Base-by-base conservation (phyloP, 2,888 invertebrate species). In the Cryptus armator region DNA sequence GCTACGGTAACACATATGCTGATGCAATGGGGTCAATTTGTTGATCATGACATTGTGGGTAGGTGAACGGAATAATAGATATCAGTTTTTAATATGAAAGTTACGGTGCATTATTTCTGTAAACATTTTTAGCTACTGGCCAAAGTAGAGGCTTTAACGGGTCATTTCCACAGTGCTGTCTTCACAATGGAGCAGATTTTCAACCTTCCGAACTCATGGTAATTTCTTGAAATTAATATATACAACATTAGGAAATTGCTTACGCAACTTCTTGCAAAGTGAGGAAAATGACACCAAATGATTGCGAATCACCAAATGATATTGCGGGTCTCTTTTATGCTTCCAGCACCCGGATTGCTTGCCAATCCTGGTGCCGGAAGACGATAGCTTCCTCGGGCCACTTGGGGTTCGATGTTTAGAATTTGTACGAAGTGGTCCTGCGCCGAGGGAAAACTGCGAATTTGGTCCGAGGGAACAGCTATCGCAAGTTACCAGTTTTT, bases 1-100 rank as follows among this genome's bases (percentile, higher is more conserved):
- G 95, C 95, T 0, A 95, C 95, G 0, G 95, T 97, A 9, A 97
- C 97, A 0, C 96, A 97, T 87, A 96, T 97, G 95, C 95, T 97
- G 83, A 98, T 98, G 96, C 98, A 98, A 92, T 98, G 98, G 97
- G 98, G 98, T 0, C 98, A 98, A 94, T 96, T 98, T 89, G 91
- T 98, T 81, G 98, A 98, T 91, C 98, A 98, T 90, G 98, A 98
- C 92, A 94, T 98, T 86, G 97, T 97, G 77, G 93, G 94, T 94
- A 86, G 46, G 68, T 66, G 37, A 68, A 68, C 5, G 2, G 16
- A n/a, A 51, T 51, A 16, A 6, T 7, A n/a, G n/a, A 51, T 51
- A 16, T 51, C 6, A 51, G 4, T 51, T 51, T 51, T 16, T 0
- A 16, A 51, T 16, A 16, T 16, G 2, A 51, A 51, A 16, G 6